A percentile compares a stretch with the other conserved stretches of the same genome.
These are phyloP conservation scores for Portunus trituberculatus DNA, from an alignment of 1,140 invertebrate genomes.

Conservation along the genomic window DNA sequence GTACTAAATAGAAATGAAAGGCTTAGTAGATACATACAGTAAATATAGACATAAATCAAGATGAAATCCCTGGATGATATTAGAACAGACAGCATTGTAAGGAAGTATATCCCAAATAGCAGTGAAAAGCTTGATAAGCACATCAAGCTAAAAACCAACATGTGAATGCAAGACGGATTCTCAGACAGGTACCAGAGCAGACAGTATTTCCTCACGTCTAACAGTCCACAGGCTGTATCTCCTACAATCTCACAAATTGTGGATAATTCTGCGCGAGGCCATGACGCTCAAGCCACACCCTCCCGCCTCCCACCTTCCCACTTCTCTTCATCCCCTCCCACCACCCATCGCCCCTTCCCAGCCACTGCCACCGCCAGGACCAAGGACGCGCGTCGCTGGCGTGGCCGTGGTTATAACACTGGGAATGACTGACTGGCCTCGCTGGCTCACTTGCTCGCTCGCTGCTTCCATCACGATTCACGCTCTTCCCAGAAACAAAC, in stretches of 20 bases:
- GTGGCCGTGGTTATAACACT: not conserved
- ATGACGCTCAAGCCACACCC: not conserved
- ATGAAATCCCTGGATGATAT: not conserved
- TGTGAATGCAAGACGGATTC: too few relatives aligned
- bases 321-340: too few relatives aligned
- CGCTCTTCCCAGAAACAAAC: not conserved
- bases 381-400: not conserved
- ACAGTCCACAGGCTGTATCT: not conserved
- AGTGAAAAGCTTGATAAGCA: too few relatives aligned
- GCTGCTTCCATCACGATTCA: not conserved
- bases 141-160: too few relatives aligned
- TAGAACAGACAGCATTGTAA: too few relatives aligned
- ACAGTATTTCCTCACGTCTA: too few relatives aligned
- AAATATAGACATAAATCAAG: not conserved
- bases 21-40: not conserved
- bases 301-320: not conserved
- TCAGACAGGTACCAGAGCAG: too few relatives aligned
- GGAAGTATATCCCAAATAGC: too few relatives aligned
- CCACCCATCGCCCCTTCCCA: not conserved
- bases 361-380: not conserved
- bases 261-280: not conserved
- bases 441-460: too few relatives aligned
- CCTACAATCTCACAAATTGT: not conserved
- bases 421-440: not conserved
- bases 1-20: not conserved